Evolutionary conservation across 2,888 invertebrate species (phyloP), one percentile per base, ranked within the genome.

Genomic region (Drosophila atripex): DNA sequence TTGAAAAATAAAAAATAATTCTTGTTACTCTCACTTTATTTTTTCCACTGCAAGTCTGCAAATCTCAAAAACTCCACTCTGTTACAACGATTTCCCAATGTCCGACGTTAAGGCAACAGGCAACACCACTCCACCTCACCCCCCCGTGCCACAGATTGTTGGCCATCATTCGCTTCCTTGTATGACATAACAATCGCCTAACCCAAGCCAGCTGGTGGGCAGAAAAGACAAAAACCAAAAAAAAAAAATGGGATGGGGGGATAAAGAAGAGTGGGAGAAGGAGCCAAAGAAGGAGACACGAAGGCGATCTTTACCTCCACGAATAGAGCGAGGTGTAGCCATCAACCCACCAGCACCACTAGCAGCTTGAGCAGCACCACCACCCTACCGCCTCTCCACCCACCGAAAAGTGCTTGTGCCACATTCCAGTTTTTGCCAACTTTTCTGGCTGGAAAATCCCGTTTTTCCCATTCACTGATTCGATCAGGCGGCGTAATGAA

Each of bases 401-500:
- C 39, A 21, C 18, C 35, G n/a, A 35, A 35, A 38, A 55, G 55
- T 53, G 53, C 49, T 54, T 82, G 82, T 82, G 86, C 82, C 82
- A 84, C 80, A 86, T 82, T 82, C 83, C 83, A 83, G 79, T 85
- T 85, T 76, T 63, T 38, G 59, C 59, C 16, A 14, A 57, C 72
- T 49, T 61, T 66, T 43, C 41, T 59, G 59, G 58, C 71, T 78
- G 80, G 76, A 78, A 78, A 78, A 78, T 78, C 83, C 75, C 75
- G 83, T 80, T 83, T 79, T 83, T 77, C 76, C 86, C 80, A 82
- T 86, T 86, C 82, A 82, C 82, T 83, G 84, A 82, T 82, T 86
- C 80, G 86, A 82, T 86, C 80, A 77, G 85, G 65, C 49, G 70
- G 46, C 78, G 78, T 74, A 72, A 76, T 74, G 75, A 83, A 73